Evolutionary conservation across 2,113 vertebrate species (phyloP).

Genomic region (Oostethus manadensis): DNA sequence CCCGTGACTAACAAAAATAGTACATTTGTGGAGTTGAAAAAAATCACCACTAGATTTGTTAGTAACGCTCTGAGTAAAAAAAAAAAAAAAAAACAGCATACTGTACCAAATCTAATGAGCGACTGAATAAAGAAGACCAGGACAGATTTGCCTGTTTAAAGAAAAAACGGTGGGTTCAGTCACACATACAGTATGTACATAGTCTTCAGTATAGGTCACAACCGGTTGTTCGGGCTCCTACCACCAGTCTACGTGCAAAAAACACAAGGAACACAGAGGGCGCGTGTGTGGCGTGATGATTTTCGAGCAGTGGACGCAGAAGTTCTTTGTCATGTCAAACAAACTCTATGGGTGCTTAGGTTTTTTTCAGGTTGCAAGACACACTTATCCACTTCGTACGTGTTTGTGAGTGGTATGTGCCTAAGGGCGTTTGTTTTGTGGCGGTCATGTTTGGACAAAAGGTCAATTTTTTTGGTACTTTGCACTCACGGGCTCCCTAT

Average conservation of each 20-base stretch:
- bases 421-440: too few relatives aligned
- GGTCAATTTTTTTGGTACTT: too few relatives aligned
- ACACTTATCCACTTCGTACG: too few relatives aligned
- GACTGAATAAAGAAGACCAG: constrained; percentile 80
- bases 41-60: constrained; percentile 42
- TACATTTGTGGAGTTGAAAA: constrained; percentile 21
- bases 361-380: background rate
- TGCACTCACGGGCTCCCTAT: too few relatives aligned
- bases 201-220: background rate
- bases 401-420: too few relatives aligned
- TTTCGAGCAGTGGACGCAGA: too few relatives aligned
- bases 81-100: constrained; percentile 55
- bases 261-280: too few relatives aligned
- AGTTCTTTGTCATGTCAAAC: background rate
- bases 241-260: background rate
- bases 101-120: constrained; percentile 79
- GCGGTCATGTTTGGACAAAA: too few relatives aligned
- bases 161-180: constrained; percentile 51
- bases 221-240: too few relatives aligned
- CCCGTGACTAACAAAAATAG: constrained; percentile 21
- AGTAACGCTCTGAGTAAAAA: constrained; percentile 47
- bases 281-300: too few relatives aligned
- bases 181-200: constrained; percentile 19
- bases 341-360: background rate
- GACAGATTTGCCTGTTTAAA: constrained; percentile 80